phyloP scores from a whole-genome alignment of 2,797 vertebrate species.

The Takifugu ocellatus region DNA sequence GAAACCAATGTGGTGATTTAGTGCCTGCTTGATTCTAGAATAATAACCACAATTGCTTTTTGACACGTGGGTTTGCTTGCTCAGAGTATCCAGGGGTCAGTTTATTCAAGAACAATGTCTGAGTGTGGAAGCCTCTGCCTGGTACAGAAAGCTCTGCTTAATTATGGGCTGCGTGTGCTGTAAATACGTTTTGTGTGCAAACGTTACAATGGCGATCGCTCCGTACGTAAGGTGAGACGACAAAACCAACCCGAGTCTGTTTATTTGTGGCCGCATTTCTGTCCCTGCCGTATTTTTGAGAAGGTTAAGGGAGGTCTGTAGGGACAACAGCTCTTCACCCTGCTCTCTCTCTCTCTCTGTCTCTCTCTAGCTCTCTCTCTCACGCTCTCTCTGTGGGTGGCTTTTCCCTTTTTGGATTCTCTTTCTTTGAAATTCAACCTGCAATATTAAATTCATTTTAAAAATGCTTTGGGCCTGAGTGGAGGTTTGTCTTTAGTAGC shows the following conservation, averaged over 20 bases:
- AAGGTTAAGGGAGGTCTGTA: slow-evolving; percentile 22
- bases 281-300: slow-evolving; percentile 20
- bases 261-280: slow-evolving; percentile 7
- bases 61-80: slow-evolving; percentile 10
- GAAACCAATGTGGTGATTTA: slow-evolving; percentile 37
- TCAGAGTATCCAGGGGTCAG: slow-evolving; percentile 3
- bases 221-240: not conserved
- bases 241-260: not conserved
- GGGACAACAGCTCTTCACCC: slow-evolving; percentile 24
- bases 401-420: slow-evolving; percentile 47
- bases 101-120: slow-evolving; percentile 14
- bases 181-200: slow-evolving; percentile 35
- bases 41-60: slow-evolving; percentile 5
- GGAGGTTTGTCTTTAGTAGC: slow-evolving; percentile 11
- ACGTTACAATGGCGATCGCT: not conserved
- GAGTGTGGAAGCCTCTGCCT: slow-evolving; percentile 27
- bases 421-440: slow-evolving; percentile 64
- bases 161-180: slow-evolving; percentile 22
- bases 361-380: slow-evolving; percentile 44
- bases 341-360: slow-evolving; percentile 19
- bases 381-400: slow-evolving; percentile 39
- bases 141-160: slow-evolving; percentile 12
- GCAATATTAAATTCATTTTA: slow-evolving; percentile 65
- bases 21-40: slow-evolving; percentile 44
- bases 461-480: slow-evolving; percentile 25